Base-by-base conservation (phyloP, 2,888 invertebrate species). In the Schizaphis graminum region DNA sequence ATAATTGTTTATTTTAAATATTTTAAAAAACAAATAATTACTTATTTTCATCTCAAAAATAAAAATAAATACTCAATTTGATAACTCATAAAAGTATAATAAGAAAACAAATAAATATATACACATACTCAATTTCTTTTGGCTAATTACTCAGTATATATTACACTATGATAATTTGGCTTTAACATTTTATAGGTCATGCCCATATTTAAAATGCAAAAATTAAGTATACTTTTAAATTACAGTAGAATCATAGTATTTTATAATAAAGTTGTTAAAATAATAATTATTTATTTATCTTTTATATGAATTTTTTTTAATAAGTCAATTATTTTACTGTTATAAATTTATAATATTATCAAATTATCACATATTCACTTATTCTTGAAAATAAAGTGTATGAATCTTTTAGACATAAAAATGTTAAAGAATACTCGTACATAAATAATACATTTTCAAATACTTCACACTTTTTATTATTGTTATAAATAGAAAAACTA, bases 121-220 rank as follows among this genome's bases (percentile, higher is more conserved):
- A 84, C 1, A 21, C 2, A 49, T 49, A 41, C 41, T 41, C 7
- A 28, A 89, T 61, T 89, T 89, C 1, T 47, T 61, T 61, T 89
- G 57, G 44, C 7, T 44, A n/a, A 89, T 8, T 61, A n/a, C 47
- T 47, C n/a, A 89, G 44, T 67, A n/a, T n/a, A n/a, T 67, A 90
- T 47, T 35, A 61, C n/a, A 89, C 49, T 35, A 47, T 28, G 47
- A 77, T 49, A 53, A 35, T 77, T 67, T 77, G 77, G 67, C 91
- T 8, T 35, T 77, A 91, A 67, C n/a, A 49, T 77, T 67, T 26
- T 77, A 77, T 91, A 77, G 91, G 67, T 77, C 67, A 77, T 26
- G 49, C 49, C 26, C 13, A 49, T 35, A 26, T 7, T 77, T 24
- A 35, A 77, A 10, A 49, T 13, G 13, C 35, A 91, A 77, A 35